Conservation (phyloP, 1,140 invertebrate species). For the Leptonema lineaticorne region DNA sequence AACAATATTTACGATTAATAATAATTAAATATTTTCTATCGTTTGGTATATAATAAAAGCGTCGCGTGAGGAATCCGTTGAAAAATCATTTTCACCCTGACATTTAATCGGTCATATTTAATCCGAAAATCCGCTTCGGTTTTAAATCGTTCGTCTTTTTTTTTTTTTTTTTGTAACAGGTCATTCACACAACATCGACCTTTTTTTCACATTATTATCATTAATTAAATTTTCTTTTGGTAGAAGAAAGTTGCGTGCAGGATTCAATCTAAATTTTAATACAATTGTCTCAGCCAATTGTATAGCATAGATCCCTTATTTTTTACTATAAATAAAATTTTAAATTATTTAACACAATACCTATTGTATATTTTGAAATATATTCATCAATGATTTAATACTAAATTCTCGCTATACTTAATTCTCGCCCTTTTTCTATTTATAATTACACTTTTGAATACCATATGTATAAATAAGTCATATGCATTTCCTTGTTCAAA, state of each 20-base stretch:
- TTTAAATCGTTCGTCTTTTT: not conserved
- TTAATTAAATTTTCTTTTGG: not conserved
- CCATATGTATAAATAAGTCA: constrained; percentile 3
- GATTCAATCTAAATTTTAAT: constrained; percentile 25
- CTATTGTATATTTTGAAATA: too few relatives aligned
- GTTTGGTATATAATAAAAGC: too few relatives aligned
- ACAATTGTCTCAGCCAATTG: too few relatives aligned
- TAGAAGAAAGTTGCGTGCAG: constrained; percentile 22
- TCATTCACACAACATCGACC: constrained; percentile 3
- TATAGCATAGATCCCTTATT: too few relatives aligned
- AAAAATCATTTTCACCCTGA: not conserved
- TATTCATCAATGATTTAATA: too few relatives aligned
- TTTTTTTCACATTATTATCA: too few relatives aligned
- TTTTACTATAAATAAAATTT: too few relatives aligned
- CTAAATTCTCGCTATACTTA: too few relatives aligned
- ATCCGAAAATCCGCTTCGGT: not conserved
- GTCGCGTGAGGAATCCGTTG: constrained; percentile 3
- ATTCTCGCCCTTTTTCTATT: constrained; percentile 6
- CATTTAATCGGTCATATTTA: not conserved
- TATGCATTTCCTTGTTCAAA: constrained; percentile 24
- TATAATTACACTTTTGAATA: constrained; percentile 1
- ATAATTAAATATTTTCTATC: too few relatives aligned
- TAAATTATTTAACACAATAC: too few relatives aligned
- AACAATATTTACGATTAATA: too few relatives aligned
- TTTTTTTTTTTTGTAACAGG: not conserved